Conservation (phyloP, 2,797 vertebrate genomes). For the Columba guinea region DNA sequence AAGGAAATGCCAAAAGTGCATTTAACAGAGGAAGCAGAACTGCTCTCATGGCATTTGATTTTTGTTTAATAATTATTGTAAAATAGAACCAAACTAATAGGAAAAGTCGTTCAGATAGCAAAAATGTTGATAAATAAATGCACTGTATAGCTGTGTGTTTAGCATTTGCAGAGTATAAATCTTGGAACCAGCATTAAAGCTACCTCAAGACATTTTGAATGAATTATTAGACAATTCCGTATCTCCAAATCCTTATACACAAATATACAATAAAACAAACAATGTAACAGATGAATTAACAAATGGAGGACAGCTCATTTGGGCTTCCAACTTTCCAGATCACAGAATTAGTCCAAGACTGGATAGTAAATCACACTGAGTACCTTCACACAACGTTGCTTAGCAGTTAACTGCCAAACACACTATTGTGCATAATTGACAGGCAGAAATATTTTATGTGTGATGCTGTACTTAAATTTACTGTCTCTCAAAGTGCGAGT, state of each 20-base stretch:
- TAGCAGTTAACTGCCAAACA: constrained; percentile 37
- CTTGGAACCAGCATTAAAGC: not conserved
- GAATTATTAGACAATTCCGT: constrained; percentile 30
- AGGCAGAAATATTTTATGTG: constrained; percentile 36
- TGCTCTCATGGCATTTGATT: not conserved
- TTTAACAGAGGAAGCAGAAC: not conserved
- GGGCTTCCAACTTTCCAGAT: not conserved
- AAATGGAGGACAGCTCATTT: constrained; percentile 28
- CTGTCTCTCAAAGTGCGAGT: not conserved
- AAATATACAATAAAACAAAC: constrained; percentile 46
- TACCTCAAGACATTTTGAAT: constrained; percentile 13
- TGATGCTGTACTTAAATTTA: constrained; percentile 19
- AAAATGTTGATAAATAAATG: not conserved
- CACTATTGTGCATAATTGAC: not conserved
- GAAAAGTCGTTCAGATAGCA: not conserved
- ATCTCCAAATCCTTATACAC: constrained; percentile 1
- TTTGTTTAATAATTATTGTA: not conserved
- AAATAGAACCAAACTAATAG: not conserved
- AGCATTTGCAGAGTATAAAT: not conserved
- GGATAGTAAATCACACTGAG: constrained; percentile 37
- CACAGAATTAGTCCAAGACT: constrained; percentile 24
- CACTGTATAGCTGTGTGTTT: not conserved
- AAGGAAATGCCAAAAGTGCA: constrained; percentile 52
- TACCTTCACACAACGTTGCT: not conserved
- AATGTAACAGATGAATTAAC: constrained; percentile 41